These are phyloP conservation scores for Crax fasciolata DNA, from an alignment of 2,797 vertebrate species.

Conservation along the genomic window DNA sequence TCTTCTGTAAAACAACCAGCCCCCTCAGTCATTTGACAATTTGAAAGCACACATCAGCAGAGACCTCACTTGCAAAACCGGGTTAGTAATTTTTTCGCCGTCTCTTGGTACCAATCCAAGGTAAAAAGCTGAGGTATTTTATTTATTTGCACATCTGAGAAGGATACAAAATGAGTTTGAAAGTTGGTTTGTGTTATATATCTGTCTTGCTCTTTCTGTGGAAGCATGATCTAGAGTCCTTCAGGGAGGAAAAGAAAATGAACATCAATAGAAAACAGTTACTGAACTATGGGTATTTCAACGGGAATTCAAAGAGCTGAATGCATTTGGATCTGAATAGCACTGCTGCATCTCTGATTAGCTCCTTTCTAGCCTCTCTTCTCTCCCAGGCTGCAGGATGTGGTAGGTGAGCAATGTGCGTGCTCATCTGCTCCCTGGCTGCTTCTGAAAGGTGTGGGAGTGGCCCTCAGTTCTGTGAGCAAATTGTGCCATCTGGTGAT, in stretches of 20 bases:
- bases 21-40: background rate
- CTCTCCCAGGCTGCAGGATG: background rate
- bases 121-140: background rate
- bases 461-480: background rate
- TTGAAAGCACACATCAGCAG: constrained; percentile 14
- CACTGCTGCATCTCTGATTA: background rate
- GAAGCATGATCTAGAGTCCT: background rate
- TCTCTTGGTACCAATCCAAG: background rate
- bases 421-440: background rate
- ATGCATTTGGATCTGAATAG: background rate
- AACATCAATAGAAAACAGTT: background rate
- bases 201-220: background rate
- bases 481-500: constrained; percentile 34
- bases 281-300: background rate
- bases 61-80: constrained; percentile 4
- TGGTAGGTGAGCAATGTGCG: background rate
- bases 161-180: background rate
- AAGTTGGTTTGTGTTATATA: background rate
- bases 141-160: background rate
- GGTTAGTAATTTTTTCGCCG: background rate
- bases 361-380: background rate
- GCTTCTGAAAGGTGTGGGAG: background rate
- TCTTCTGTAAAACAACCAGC: constrained; percentile 32
- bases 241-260: background rate
- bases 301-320: background rate